Base-by-base conservation (phyloP, 2,797 vertebrate genomes). In the Clarias laeviceps region DNA sequence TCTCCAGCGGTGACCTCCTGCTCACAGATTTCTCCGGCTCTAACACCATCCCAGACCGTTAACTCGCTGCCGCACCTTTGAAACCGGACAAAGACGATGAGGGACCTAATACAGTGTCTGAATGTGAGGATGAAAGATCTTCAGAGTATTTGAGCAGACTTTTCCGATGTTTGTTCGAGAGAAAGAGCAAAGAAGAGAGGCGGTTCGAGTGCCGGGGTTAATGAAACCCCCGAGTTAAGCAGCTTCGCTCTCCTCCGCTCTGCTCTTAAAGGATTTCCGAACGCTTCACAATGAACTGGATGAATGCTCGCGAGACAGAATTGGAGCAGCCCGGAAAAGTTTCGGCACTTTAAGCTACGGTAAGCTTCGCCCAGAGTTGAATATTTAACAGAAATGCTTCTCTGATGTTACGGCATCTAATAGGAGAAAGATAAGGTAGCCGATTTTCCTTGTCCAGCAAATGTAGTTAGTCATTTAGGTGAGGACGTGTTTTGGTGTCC, bases 11-110 rank as follows among this genome's bases (percentile, higher is more conserved):
- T 40, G 69, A 12, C 45, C 45, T 50, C 45, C 45, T 50, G 45
- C 12, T 54, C 50, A 95, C 95, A 94, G 93, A 95, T 98, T 98
- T 98, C 97, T 98, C 97, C 96, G 94, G 95, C 96, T 97, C 97
- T 97, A 98, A 97, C 96, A 96, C 50, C 59, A 62, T 97, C 96
- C 97, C 97, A 97, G 96, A 95, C 95, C 96, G 97, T 98, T 95
- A 97, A 95, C 96, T 96, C 96, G 96, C 97, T 96, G 96, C 95
- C 93, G 96, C 96, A 96, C 96, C 96, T 97, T 45, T 95, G 95
- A 97, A 97, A 95, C 95, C 96, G 89, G 24, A 85, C 50, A 32
- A 32, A 50, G 3, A 54, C 12, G 24, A 68, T 7, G 84, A 32
- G 95, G 96, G 94, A 94, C 92, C 89, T 91, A 93, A 94, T 91